These are phyloP conservation scores for Diarsia brunnea DNA, from an alignment of 2,888 invertebrate genomes.

Conservation along the genomic window DNA sequence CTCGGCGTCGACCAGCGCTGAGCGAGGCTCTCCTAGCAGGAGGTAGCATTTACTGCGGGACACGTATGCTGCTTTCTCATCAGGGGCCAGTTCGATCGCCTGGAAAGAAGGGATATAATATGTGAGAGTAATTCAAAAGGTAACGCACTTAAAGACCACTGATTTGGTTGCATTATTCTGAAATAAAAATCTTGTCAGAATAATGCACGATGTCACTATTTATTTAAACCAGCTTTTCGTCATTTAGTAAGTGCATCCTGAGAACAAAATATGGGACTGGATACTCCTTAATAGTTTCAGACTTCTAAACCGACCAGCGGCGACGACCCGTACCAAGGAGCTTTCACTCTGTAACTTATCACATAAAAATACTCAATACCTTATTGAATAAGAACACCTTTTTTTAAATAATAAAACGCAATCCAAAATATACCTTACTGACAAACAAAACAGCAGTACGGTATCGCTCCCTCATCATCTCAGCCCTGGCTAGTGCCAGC, in stretches of 20 bases:
- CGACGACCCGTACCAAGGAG: too few species aligned
- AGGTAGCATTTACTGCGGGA: slow-evolving; percentile 97
- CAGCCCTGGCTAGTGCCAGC: slow-evolving; percentile 94
- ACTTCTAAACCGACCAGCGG: too few species aligned
- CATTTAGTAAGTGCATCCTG: neutral
- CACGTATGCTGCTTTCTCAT: slow-evolving; percentile 96
- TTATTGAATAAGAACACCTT: neutral
- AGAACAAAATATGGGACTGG: neutral
- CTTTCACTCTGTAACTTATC: neutral
- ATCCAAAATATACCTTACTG: slow-evolving; percentile 92
- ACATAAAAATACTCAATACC: neutral
- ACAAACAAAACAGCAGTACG: slow-evolving; percentile 94
- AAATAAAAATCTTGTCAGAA: neutral
- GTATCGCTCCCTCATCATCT: slow-evolving; percentile 94
- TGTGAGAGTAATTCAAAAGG: neutral
- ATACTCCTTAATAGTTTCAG: neutral
- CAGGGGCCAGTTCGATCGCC: slow-evolving; percentile 96
- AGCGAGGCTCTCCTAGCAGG: slow-evolving; percentile 95
- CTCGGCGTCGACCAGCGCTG: slow-evolving; percentile 96
- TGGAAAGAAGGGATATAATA: slow-evolving; percentile 81
- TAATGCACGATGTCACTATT: too few species aligned
- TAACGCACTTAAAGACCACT: neutral
- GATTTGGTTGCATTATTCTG: neutral
- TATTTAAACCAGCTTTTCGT: neutral
- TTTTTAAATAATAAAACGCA: neutral